phyloP scores from a whole-genome alignment of 92 coral and sea anemone species.

The Siderastrea siderea region DNA sequence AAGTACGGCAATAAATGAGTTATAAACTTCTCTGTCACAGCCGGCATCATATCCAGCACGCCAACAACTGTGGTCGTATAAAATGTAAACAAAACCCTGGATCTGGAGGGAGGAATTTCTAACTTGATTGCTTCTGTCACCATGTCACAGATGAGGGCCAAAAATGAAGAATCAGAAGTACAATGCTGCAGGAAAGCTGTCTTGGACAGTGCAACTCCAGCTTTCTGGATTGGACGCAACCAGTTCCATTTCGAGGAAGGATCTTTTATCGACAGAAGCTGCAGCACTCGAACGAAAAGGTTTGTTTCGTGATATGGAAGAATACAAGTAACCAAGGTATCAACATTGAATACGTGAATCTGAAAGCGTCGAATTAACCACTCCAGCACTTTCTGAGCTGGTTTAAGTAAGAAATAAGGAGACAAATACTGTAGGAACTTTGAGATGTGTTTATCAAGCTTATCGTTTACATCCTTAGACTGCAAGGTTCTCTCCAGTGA shows the following conservation, averaged over 20 bases:
- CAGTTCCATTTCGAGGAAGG: constrained; percentile 93
- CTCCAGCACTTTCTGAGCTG: constrained; percentile 95
- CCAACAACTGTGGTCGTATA: constrained; percentile 96
- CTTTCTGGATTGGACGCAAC: constrained; percentile 87
- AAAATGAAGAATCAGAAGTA: constrained; percentile 77
- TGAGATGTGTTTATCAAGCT: constrained; percentile 78
- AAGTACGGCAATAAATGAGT: constrained; percentile 77
- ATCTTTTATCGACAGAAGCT: constrained; percentile 77
- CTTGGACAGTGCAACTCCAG: constrained; percentile 89
- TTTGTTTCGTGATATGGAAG: constrained; percentile 98
- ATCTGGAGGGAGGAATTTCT: constrained; percentile 73
- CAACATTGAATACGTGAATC: constrained; percentile 85
- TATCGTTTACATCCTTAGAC: constrained; percentile 85
- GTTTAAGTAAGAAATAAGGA: constrained; percentile 93
- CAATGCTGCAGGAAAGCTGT: constrained; percentile 90
- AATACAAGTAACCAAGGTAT: constrained; percentile 79
- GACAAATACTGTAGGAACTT: constrained; percentile 85
- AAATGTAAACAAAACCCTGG: constrained; percentile 84
- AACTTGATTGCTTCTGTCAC: constrained; percentile 65
- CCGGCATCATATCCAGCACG: constrained; percentile 78
- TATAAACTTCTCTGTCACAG: constrained; percentile 84
- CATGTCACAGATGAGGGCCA: constrained; percentile 83
- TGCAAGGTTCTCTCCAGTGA: constrained; percentile 86
- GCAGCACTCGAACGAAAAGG: constrained; percentile 89
- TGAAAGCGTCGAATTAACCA: constrained; percentile 95